Evolutionary conservation across 2,888 invertebrate genomes (phyloP).

Genomic region (Melieria omissa): DNA sequence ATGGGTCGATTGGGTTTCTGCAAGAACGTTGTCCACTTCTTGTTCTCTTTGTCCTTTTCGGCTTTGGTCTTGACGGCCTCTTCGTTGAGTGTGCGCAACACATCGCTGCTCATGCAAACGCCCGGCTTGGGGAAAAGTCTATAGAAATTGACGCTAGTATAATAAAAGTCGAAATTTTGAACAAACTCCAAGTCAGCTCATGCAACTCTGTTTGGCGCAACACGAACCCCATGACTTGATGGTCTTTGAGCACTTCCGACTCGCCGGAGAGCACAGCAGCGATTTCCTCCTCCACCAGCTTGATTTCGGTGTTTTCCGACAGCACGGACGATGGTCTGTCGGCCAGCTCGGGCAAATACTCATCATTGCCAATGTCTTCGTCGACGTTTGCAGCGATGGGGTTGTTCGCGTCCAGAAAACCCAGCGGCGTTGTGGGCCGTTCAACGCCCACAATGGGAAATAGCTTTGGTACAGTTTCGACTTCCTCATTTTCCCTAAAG

Average conservation of each 20-base stretch:
- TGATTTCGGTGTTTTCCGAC: slow-evolving; percentile 56
- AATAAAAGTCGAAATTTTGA: slow-evolving; percentile 5
- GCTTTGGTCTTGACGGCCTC: slow-evolving; percentile 69
- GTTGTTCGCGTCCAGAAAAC: slow-evolving; percentile 37
- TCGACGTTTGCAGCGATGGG: background rate
- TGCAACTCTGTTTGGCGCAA: background rate
- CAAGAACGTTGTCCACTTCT: slow-evolving; percentile 80
- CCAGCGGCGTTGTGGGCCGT: slow-evolving; percentile 37
- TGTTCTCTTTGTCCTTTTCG: slow-evolving; percentile 70
- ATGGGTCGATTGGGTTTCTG: slow-evolving; percentile 79
- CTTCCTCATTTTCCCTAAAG: slow-evolving; percentile 54
- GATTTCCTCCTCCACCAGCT: slow-evolving; percentile 75
- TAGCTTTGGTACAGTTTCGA: slow-evolving; percentile 42
- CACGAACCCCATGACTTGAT: slow-evolving; percentile 75
- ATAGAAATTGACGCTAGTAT: slow-evolving; percentile 73
- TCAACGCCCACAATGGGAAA: slow-evolving; percentile 51
- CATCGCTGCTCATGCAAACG: slow-evolving; percentile 75
- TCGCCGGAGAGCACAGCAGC: slow-evolving; percentile 76
- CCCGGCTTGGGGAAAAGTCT: slow-evolving; percentile 75
- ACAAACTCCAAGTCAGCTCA: background rate
- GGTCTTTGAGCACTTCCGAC: slow-evolving; percentile 75
- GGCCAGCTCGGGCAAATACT: slow-evolving; percentile 51
- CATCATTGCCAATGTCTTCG: slow-evolving; percentile 14
- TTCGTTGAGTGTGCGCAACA: slow-evolving; percentile 73
- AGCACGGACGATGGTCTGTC: slow-evolving; percentile 59